Base-by-base conservation (phyloP, 2,888 invertebrate genomes). In the Calliscelio sp. region DNA sequence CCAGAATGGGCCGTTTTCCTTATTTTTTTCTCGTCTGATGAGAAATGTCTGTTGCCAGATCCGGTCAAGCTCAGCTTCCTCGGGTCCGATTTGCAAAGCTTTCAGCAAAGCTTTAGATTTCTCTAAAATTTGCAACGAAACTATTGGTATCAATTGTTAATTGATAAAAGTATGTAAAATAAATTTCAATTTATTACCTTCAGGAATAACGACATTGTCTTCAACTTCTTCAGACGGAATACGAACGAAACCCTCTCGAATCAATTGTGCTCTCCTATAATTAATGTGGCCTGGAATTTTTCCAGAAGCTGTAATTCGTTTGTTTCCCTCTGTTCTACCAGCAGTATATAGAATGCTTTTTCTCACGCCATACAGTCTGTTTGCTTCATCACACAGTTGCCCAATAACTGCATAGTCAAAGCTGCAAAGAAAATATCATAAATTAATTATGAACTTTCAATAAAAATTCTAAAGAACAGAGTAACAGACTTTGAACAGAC, bases 271-370 rank as follows among this genome's bases (percentile, higher is more conserved):
- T n/a, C 57, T 8, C 35, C 35, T 57, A 35, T 57, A 57, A 57
- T 57, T 57, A 8, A 57, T 57, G 11, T 57, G 57, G n/a, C 7
- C 35, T 35, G 57, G 7, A 57, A 57, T 57, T 57, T 57, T 57
- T 57, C 57, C 35, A 35, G 32, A 32, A 57, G 57, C 57, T 35
- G 57, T 18, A 57, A 32, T 57, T 32, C 35, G 16, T 57, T 57
- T 28, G 5, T 18, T 16, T 16, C 35, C 57, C 8, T 35, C 57
- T 57, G 32, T 32, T 57, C 57, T 57, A 35, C 57, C 35, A 57
- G 57, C 16, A 16, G 57, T 57, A 35, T 35, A 35, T 2, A 57
- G 18, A 35, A 35, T 35, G 20, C 35, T 35, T 57, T 57, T 57
- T 35, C 57, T 57, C 16, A 57, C 35, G 11, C 57, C 35, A 18